Evolutionary conservation across 2,113 vertebrate species (phyloP).

Genomic region (Rhipidura dahli): DNA sequence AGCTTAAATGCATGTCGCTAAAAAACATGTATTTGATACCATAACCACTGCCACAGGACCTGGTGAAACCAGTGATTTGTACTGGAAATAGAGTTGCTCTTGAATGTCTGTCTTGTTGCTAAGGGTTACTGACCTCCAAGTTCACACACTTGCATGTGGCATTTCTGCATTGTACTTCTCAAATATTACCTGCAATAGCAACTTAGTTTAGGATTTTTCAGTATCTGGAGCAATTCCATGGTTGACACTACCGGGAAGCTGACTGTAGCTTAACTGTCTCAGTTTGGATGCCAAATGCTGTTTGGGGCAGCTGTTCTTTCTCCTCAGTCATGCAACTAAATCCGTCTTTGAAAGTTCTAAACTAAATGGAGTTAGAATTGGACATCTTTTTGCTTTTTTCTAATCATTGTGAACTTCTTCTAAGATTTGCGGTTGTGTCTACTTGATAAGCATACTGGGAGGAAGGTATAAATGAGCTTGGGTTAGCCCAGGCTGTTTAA

Average conservation of each 20-base stretch:
- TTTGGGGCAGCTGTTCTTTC: neutral
- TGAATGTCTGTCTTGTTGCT: neutral
- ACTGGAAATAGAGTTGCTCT: neutral
- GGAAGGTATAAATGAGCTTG: neutral
- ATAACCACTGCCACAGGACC: neutral
- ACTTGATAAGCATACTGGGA: neutral
- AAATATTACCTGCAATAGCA: neutral
- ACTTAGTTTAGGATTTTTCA: neutral
- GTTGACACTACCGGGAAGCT: neutral
- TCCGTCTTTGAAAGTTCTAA: neutral
- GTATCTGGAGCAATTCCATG: neutral
- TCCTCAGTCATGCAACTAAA: neutral
- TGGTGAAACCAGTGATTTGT: neutral
- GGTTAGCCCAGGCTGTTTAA: neutral
- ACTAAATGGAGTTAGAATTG: neutral
- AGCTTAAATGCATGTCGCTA: neutral
- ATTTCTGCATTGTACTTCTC: neutral
- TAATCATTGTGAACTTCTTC: neutral
- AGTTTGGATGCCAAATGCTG: neutral
- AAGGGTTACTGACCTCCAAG: neutral
- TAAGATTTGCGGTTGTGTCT: neutral
- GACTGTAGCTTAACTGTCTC: neutral
- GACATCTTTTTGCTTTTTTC: neutral
- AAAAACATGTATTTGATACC: neutral
- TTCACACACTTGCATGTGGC: neutral